A percentile compares a stretch with the other conserved stretches of the same genome.
Conservation (phyloP, 2,888 invertebrate species). For the Dermolepida albohirtum region DNA sequence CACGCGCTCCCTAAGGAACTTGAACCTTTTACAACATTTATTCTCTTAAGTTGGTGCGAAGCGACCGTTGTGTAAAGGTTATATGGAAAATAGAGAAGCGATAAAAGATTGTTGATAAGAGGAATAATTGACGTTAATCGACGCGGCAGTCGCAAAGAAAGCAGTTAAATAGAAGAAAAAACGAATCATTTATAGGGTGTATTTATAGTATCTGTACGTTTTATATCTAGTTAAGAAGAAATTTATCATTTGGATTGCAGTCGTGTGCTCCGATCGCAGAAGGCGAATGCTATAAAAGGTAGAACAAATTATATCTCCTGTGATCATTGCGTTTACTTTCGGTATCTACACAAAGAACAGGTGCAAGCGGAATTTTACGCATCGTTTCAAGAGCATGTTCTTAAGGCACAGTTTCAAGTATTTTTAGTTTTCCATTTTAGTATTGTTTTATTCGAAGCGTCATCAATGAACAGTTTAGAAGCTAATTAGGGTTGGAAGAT, state of each 20-base stretch:
- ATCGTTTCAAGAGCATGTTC: conserved; percentile 42
- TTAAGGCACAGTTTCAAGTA: conserved; percentile 36
- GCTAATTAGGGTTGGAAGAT: conserved; percentile 23
- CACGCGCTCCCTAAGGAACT: conserved; percentile 49
- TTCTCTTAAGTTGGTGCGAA: conserved; percentile 36
- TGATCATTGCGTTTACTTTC: conserved; percentile 44
- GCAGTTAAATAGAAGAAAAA: conserved; percentile 27
- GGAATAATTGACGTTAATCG: conserved; percentile 32
- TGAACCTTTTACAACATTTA: conserved; percentile 41
- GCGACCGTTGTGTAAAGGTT: conserved; percentile 34
- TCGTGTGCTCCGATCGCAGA: conserved; percentile 46
- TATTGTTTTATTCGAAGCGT: conserved; percentile 29
- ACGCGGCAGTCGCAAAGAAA: conserved; percentile 30
- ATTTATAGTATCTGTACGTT: conserved; percentile 45
- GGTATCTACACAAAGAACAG: conserved; percentile 49
- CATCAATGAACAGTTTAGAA: conserved; percentile 34
- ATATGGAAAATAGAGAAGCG: conserved; percentile 31
- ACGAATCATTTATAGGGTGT: conserved; percentile 36
- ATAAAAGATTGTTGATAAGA: conserved; percentile 28
- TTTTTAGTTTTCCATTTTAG: conserved; percentile 23
- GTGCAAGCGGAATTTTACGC: conserved; percentile 46
- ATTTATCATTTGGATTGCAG: conserved; percentile 41
- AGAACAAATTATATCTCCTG: conserved; percentile 47
- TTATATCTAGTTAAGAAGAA: conserved; percentile 43
- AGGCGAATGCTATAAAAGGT: conserved; percentile 47